These are phyloP conservation scores for Phycodurus eques DNA, from an alignment of 2,113 vertebrate species.

Conservation along the genomic window DNA sequence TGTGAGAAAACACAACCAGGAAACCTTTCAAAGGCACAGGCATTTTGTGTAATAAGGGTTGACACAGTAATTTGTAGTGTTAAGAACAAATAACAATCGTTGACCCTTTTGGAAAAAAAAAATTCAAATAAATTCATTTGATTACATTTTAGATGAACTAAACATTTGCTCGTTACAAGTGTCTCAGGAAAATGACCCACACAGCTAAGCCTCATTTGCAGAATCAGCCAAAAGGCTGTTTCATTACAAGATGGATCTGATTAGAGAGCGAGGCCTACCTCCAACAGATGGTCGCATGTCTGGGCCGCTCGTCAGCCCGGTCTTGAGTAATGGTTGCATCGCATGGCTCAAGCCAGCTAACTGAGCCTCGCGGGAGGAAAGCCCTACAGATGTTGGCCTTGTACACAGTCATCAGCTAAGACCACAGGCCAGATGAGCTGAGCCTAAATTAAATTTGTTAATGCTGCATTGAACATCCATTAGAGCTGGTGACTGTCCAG, in stretches of 20 bases:
- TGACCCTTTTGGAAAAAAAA: background rate
- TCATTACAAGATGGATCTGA: conserved; percentile 68
- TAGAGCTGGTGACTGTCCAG: conserved; percentile 24
- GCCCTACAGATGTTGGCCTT: conserved; percentile 64
- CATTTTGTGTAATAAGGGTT: background rate
- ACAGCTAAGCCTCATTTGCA: conserved; percentile 2
- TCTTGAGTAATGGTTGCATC: conserved; percentile 61
- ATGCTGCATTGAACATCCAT: conserved; percentile 44
- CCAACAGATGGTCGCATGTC: conserved; percentile 71
- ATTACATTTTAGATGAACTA: background rate
- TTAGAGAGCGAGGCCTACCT: conserved; percentile 57
- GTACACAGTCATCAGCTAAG: conserved; percentile 38
- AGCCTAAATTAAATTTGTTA: conserved; percentile 55
- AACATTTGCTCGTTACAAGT: background rate
- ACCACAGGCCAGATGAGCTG: conserved; percentile 48
- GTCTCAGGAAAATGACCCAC: conserved; percentile 1
- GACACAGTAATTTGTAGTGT: background rate
- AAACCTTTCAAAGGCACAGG: background rate
- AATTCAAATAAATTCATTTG: background rate
- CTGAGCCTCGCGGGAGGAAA: conserved; percentile 48
- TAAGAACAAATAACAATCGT: background rate
- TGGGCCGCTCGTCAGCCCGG: conserved; percentile 41
- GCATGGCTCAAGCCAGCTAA: conserved; percentile 45
- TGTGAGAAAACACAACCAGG: background rate
- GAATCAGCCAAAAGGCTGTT: conserved; percentile 41